phyloP scores from a whole-genome alignment of 2,888 invertebrate species.

The Pycnomerus fuliginosus region DNA sequence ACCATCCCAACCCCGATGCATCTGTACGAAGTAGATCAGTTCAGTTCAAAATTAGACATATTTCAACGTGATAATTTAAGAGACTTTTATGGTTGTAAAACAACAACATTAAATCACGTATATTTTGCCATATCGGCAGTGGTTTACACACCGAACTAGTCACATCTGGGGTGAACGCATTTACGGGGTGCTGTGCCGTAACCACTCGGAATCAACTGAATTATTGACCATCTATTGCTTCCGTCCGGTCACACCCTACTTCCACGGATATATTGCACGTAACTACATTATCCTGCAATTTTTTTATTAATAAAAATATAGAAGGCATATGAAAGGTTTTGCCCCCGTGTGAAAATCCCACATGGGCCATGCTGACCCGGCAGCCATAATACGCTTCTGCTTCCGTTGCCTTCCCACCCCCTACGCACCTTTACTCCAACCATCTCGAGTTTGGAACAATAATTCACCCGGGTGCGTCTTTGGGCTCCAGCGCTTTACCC shows the following conservation, averaged over 20 bases:
- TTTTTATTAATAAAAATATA: no score
- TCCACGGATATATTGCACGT: no score
- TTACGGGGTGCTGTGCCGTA: no score
- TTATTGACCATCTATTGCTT: slow-evolving; percentile 52
- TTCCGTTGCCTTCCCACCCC: slow-evolving; percentile 34
- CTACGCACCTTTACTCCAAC: slow-evolving; percentile 32
- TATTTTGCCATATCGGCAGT: slow-evolving; percentile 35
- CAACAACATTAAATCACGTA: slow-evolving; percentile 39
- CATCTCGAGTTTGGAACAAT: slow-evolving; percentile 38
- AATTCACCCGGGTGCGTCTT: slow-evolving; percentile 35
- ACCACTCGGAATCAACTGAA: slow-evolving; percentile 44
- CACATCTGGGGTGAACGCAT: slow-evolving; percentile 42
- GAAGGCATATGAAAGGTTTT: no score
- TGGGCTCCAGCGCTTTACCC: slow-evolving; percentile 29
- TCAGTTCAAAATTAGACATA: slow-evolving; percentile 33
- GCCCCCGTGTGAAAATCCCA: slow-evolving; percentile 28
- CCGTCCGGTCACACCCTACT: slow-evolving; percentile 52
- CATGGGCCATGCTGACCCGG: slow-evolving; percentile 43
- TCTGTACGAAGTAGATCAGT: slow-evolving; percentile 30
- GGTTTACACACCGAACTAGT: slow-evolving; percentile 35
- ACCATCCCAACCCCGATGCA: slow-evolving; percentile 19
- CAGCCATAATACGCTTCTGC: slow-evolving; percentile 45
- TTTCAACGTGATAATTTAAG: slow-evolving; percentile 35
- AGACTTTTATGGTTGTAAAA: slow-evolving; percentile 42
- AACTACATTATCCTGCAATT: no score